Evolutionary conservation across 2,888 invertebrate species (phyloP).

Genomic region (Hydrotaea cyrtoneurina): DNA sequence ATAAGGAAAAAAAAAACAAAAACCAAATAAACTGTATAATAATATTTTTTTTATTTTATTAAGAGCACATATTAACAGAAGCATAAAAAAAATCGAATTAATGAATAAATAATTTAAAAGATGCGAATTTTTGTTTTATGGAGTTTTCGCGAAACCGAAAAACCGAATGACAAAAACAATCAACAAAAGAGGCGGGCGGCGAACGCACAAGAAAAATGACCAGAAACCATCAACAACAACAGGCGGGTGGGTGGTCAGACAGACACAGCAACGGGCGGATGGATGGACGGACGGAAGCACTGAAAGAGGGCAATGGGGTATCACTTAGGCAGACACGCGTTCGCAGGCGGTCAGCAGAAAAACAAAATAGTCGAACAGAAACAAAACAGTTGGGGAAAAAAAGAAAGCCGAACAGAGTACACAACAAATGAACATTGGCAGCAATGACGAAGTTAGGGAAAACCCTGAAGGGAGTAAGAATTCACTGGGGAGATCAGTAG

Average conservation of each 20-base stretch:
- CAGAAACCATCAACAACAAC: neutral
- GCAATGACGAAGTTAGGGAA: too few relatives aligned
- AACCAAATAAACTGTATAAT: too few relatives aligned
- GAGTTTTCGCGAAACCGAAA: neutral
- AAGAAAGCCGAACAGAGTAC: too few relatives aligned
- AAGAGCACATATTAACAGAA: conserved; percentile 2
- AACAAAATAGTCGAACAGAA: too few relatives aligned
- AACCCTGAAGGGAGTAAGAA: too few relatives aligned
- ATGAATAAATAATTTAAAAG: neutral
- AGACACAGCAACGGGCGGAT: neutral
- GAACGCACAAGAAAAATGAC: neutral
- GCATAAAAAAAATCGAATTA: neutral
- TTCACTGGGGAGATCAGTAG: too few relatives aligned
- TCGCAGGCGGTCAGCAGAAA: neutral
- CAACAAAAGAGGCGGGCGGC: neutral
- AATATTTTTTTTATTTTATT: neutral
- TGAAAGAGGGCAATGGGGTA: neutral
- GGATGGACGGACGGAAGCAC: neutral
- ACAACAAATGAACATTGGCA: too few relatives aligned
- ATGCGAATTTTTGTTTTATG: neutral
- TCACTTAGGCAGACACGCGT: neutral
- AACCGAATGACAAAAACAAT: neutral
- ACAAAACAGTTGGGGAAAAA: too few relatives aligned
- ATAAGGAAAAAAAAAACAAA: conserved; percentile 7
- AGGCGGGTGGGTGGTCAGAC: neutral